Base-by-base conservation (phyloP, 2,888 invertebrate genomes). In the Acleris sparsana region DNA sequence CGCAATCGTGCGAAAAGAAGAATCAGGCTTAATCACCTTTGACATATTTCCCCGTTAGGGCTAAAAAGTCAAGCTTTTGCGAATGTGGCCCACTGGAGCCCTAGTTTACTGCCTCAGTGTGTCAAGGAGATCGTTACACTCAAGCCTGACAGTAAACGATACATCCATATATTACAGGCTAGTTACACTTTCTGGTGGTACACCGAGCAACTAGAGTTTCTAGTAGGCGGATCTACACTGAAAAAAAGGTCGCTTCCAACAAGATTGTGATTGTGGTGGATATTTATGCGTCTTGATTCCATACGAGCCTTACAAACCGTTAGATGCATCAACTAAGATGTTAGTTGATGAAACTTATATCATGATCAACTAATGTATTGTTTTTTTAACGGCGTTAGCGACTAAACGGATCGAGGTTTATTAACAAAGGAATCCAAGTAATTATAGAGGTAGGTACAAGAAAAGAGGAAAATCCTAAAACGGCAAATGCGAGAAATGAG, bases 111-210 rank as follows among this genome's bases (percentile, higher is more conserved):
- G 46, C 46, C 55, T n/a, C 33, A 49, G 58, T 59, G 58, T 59
- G 58, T 59, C 58, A 59, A 59, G 58, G 58, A 48, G 58, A 49
- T 59, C 58, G 58, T 59, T 59, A 59, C 48, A 58, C 53, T n/a
- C 11, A 25, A 53, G 43, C 2, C 49, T 49, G 58, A 29, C 58
- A 59, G 48, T 59, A 59, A 59, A 18, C 49, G 58, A 59, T 57
- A 57, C 46, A 44, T 49, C 49, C 58, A 59, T 59, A 59, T 33
- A 48, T 59, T 59, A 59, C 58, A 17, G 58, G 29, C 58, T 49
- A 33, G 58, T 59, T 59, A 59, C 18, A 29, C 58, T 52, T 44
- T 43, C 57, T 29, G 57, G 33, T 7, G 7, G 58, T 59, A 59
- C 58, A 49, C 7, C 16, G 9, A 33, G 58, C 58, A 16, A 59